phyloP scores from a whole-genome alignment of 2,113 vertebrate genomes.

The Felis chaus region DNA sequence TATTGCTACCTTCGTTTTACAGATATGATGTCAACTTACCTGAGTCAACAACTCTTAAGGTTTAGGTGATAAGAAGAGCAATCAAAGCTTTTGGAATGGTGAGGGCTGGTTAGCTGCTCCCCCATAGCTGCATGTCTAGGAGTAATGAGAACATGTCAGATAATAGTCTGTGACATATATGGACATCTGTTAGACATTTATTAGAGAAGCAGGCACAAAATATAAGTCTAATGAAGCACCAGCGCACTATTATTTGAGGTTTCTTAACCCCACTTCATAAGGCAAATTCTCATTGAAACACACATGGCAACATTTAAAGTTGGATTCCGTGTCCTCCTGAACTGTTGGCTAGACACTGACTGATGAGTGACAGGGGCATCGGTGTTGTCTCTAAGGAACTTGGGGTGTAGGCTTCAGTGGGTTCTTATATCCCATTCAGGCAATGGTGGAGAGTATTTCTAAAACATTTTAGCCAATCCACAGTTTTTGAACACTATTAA shows the following conservation, averaged over 20 bases:
- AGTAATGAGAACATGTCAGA: neutral
- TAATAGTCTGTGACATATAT: neutral
- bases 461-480: neutral
- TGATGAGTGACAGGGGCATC: neutral
- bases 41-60: neutral
- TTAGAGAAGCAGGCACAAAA: neutral
- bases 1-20: neutral
- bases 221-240: neutral
- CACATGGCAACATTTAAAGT: neutral
- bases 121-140: neutral
- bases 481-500: neutral
- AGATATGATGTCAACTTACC: neutral
- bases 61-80: neutral
- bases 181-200: neutral
- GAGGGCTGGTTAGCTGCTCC: neutral
- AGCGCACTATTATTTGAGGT: neutral
- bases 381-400: neutral
- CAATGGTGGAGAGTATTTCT: neutral
- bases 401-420: neutral
- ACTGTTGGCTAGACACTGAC: neutral
- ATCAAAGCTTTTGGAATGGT: neutral
- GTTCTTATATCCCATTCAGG: neutral
- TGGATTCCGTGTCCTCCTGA: neutral
- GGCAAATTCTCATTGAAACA: neutral
- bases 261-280: neutral